Evolutionary conservation across 2,797 vertebrate genomes (phyloP).

Genomic region (Pipistrellus nathusii): DNA sequence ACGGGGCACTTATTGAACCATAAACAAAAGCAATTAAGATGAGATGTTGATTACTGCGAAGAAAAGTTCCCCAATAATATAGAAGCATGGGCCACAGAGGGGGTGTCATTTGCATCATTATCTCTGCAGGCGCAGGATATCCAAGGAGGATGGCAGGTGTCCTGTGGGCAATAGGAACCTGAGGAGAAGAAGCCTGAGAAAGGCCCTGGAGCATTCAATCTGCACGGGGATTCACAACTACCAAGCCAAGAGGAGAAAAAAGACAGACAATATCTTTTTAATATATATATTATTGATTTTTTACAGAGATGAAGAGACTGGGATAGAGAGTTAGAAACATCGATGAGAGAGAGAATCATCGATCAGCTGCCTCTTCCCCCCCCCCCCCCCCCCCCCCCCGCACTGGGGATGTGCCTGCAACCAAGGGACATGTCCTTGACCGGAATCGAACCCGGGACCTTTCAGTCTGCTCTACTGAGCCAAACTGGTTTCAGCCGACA

Average conservation of each 20-base stretch:
- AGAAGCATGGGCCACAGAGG: neutral
- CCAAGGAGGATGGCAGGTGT: neutral
- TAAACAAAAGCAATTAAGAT: conserved; percentile 82
- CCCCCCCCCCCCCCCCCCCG: too few species aligned
- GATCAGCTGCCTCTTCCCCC: too few species aligned
- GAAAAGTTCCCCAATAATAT: neutral
- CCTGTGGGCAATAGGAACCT: neutral
- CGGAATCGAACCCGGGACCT: too few species aligned
- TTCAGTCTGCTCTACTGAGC: too few species aligned
- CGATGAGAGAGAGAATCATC: too few species aligned
- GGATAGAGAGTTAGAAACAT: too few species aligned
- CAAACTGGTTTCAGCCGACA: too few species aligned
- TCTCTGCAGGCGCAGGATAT: neutral
- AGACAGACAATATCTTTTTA: neutral
- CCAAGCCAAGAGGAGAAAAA: neutral
- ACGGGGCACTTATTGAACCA: conserved; percentile 75
- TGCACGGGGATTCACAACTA: neutral
- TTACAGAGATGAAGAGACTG: too few species aligned
- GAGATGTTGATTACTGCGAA: conserved; percentile 76
- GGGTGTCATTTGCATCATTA: conserved; percentile 41
- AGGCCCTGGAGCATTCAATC: neutral
- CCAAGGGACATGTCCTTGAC: too few species aligned
- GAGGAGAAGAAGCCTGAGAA: neutral
- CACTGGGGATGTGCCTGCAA: too few species aligned
- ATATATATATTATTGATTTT: too few species aligned